Conservation (phyloP, 2,113 vertebrate genomes). For the Origma solitaria region DNA sequence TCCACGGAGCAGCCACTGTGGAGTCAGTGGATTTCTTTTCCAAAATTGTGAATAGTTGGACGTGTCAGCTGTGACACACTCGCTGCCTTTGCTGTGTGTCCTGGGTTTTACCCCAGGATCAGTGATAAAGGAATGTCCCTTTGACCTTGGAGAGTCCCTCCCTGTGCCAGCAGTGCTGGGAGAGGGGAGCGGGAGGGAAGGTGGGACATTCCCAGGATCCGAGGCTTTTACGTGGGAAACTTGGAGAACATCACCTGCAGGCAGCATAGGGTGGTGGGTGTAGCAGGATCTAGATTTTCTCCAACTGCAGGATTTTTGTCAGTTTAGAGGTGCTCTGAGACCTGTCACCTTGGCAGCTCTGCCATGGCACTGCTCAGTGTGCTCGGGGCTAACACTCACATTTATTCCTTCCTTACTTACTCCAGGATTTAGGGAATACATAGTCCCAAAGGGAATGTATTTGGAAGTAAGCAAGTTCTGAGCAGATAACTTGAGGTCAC, state of each 20-base stretch:
- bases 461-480: not conserved
- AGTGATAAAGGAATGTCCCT: rapidly evolving
- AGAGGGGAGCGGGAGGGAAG: not conserved
- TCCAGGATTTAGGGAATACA: not conserved
- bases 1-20: rapidly evolving
- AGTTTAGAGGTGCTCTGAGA: not conserved
- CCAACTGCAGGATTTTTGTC: not conserved
- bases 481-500: not conserved
- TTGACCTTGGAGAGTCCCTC: not conserved
- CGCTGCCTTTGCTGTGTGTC: not conserved
- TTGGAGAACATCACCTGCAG: not conserved
- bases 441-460: not conserved
- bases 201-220: not conserved
- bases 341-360: not conserved
- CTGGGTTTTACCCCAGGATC: not conserved
- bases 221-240: rapidly evolving
- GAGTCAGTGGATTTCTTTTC: not conserved
- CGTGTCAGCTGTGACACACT: not conserved
- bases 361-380: not conserved
- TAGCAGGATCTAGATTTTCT: not conserved
- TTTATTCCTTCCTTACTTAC: not conserved
- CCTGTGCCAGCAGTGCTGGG: not conserved
- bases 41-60: not conserved
- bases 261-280: rapidly evolving
- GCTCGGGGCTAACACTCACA: not conserved